Base-by-base conservation (phyloP, 2,113 vertebrate genomes). In the Reinhardtius hippoglossoides region DNA sequence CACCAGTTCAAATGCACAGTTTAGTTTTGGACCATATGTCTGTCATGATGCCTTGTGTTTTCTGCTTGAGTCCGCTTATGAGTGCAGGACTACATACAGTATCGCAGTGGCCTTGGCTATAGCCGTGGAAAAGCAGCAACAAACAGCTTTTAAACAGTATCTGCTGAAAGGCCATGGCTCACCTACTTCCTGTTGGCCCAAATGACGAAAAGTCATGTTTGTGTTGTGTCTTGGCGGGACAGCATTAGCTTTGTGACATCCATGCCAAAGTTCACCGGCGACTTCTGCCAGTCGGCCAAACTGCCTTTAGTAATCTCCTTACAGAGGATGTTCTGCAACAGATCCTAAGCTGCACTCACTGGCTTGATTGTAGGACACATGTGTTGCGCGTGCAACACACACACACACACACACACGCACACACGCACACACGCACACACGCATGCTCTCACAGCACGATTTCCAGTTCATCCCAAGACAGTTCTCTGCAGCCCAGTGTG, bases 291-390 rank as follows among this genome's bases (percentile, higher is more conserved):
- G 79, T 80, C 3, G 40, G 26, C 78, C 78, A 84, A 88, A 87
- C 78, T 68, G 78, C 67, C 80, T 62, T 58, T 18, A 10, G 37
- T 91, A 90, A 92, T 92, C 92, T 89, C 71, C 83, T 93, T 86
- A 89, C 54, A 54, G 72, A 67, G 86, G 82, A 87, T 88, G 87
- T 88, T 75, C 82, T 85, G 88, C 87, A 89, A 88, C 80, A 85
- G 72, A 91, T 87, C 82, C 80, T 90, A 87, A 91, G 81, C 87
- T 82, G 31, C 66, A 57, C 78, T 84, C 76, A 31, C 70, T 71
- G 82, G 70, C 78, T 81, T 20, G 10, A 64, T 71, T 76, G 66
- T 80, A 55, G 82, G 81, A 67, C 80, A 78, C 76, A 71, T 71
- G 62, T 46, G 69, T 12, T 35, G 67, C 67, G 31, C 68, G 24